phyloP scores from a whole-genome alignment of 2,113 vertebrate genomes.

The Hemiprocne comata region DNA sequence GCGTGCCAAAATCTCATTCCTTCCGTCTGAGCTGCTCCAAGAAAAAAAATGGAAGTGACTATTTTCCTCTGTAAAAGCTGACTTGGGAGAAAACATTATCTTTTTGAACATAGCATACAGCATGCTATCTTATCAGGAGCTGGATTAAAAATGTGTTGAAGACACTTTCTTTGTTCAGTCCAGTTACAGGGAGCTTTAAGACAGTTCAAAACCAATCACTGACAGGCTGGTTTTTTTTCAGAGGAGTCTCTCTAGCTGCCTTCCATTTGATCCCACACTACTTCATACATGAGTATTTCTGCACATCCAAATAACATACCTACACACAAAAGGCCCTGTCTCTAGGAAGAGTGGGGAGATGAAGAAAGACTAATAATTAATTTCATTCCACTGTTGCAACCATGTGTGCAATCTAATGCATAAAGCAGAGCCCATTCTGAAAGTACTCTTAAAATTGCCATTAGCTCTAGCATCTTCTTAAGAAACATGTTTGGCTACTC shows the following conservation, averaged over 20 bases:
- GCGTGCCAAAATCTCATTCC: constrained; percentile 41
- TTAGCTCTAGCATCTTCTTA: background rate
- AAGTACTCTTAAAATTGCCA: background rate
- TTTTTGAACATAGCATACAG: background rate
- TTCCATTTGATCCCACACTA: background rate
- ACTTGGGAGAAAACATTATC: background rate
- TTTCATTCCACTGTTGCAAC: background rate
- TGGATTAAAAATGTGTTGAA: background rate
- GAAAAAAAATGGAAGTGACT: constrained; percentile 3
- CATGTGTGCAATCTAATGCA: background rate
- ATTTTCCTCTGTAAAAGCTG: constrained; percentile 29
- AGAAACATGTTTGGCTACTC: background rate
- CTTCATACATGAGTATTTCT: background rate
- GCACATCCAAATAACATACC: background rate
- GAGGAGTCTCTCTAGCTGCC: background rate
- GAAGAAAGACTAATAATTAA: background rate
- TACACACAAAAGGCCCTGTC: background rate
- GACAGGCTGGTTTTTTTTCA: background rate
- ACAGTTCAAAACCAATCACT: background rate
- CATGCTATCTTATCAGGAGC: constrained; percentile 29
- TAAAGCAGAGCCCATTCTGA: background rate
- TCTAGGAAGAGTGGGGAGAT: background rate
- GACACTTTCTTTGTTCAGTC: background rate
- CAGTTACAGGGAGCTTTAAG: background rate
- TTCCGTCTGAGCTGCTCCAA: background rate